Evolutionary conservation across 2,888 invertebrate genomes (phyloP).

Genomic region (Deroplatys truncata): DNA sequence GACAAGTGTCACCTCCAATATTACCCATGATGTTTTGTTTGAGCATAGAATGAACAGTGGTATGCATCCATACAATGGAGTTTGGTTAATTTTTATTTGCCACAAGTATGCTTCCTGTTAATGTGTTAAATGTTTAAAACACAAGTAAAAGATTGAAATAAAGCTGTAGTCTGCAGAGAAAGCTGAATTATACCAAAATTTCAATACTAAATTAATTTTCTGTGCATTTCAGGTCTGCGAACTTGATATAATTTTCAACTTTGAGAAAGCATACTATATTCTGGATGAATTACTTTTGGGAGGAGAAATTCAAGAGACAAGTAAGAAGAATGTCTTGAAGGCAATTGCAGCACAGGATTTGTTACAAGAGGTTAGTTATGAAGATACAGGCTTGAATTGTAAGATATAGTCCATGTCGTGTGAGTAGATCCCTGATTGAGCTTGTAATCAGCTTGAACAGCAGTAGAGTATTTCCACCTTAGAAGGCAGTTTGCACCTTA

Average conservation of each 20-base stretch:
- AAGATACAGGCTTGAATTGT: conserved; percentile 66
- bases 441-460: background rate
- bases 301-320: conserved; percentile 98
- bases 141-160: too few species aligned
- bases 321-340: conserved; percentile 98
- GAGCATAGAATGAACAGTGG: too few species aligned
- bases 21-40: too few species aligned
- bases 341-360: conserved; percentile 99
- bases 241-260: conserved; percentile 99
- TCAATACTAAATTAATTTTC: too few species aligned
- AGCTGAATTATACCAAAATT: too few species aligned
- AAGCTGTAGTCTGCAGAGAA: too few species aligned
- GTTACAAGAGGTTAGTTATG: conserved; percentile 98
- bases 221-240: conserved; percentile 82
- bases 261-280: conserved; percentile 99
- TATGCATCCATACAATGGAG: too few species aligned
- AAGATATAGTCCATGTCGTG: conserved; percentile 36
- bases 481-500: background rate
- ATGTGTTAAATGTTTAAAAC: too few species aligned
- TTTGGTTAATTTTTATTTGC: too few species aligned
- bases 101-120: too few species aligned
- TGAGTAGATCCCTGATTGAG: background rate
- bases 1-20: too few species aligned
- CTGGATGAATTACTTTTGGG: conserved; percentile 95
- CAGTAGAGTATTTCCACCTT: background rate